These are phyloP conservation scores for Achroia grisella DNA, from an alignment of 1,140 invertebrate genomes.

Conservation along the genomic window DNA sequence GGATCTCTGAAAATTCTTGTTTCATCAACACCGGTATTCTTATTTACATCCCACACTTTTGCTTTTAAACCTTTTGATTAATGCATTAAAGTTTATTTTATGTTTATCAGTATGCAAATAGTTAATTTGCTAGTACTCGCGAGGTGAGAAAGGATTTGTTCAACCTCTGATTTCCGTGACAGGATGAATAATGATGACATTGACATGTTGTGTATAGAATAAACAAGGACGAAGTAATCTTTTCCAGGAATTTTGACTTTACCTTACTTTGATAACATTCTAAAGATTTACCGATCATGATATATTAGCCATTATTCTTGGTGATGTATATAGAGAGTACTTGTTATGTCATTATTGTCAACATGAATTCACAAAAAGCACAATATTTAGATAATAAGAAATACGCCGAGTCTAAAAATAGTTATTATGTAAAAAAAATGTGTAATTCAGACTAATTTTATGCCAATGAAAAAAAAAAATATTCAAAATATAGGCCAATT, in stretches of 20 bases:
- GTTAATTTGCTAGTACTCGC: too few relatives aligned
- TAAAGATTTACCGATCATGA: too few relatives aligned
- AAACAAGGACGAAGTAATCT: constrained; percentile 1
- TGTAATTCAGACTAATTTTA: too few relatives aligned
- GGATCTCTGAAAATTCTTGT: constrained; percentile 19
- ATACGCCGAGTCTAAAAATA: too few relatives aligned
- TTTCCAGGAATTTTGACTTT: neutral
- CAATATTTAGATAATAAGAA: too few relatives aligned
- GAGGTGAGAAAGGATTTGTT: too few relatives aligned
- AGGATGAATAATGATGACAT: constrained; percentile 21
- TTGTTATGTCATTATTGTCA: too few relatives aligned
- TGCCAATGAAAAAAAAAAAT: too few relatives aligned
- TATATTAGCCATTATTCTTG: neutral
- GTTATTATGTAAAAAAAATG: too few relatives aligned
- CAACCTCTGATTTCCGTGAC: constrained; percentile 20
- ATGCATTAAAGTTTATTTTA: constrained; percentile 8
- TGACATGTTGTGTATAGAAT: constrained; percentile 10
- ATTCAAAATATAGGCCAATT: too few relatives aligned
- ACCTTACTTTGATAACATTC: neutral
- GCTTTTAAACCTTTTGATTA: neutral
- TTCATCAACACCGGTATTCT: constrained; percentile 14
- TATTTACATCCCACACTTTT: neutral
- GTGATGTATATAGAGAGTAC: neutral
- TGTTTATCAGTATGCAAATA: neutral
- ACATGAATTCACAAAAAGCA: too few relatives aligned